Base-by-base conservation (phyloP, 2,797 vertebrate species). In the Peromyscus nudipes region DNA sequence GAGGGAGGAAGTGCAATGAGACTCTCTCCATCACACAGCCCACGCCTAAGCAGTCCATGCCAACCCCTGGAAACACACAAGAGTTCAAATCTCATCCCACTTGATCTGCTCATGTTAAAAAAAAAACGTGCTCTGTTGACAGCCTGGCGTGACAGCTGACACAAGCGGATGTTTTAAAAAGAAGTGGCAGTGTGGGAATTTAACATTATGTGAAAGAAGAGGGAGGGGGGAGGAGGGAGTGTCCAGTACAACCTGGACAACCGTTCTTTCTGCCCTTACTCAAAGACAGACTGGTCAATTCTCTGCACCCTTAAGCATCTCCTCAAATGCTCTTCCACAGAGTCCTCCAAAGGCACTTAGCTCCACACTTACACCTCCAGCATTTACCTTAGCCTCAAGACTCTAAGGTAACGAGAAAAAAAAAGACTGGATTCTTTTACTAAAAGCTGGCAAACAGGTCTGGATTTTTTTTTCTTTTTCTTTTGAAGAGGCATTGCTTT, bases 211-310 rank as follows among this genome's bases (percentile, higher is more conserved):
- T 80, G 92, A 95, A 85, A 95, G 29, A 95, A 80, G 76, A 96
- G 65, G 90, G 95, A 29, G 94, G 55, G 40, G 16, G 88, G 77
- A 75, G 37, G 90, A 80, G 52, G 76, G 83, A 96, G 76, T 80
- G 95, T 93, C 98, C 77, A 43, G 97, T 98, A 98, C 40, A 97
- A 97, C 97, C 97, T 97, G 96, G 97, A 97, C 76, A 94, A 97
- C 43, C 73, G 93, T 87, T 92, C 97, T 96, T 87, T 96, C 97
- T 96, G 96, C 76, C 97, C 84, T 84, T 1, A 49, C 71, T 90
- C 49, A 97, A 87, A 96, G 97, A 96, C 17, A 98, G 91, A 96
- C 91, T 88, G 25, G 76, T 85, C 92, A 92, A 90, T 97, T 76
- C 91, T 71, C 65, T 92, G 89, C 96, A 96, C 85, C 67, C 86